Conservation (phyloP, 1,140 invertebrate species). For the Heliothis subflexa region DNA sequence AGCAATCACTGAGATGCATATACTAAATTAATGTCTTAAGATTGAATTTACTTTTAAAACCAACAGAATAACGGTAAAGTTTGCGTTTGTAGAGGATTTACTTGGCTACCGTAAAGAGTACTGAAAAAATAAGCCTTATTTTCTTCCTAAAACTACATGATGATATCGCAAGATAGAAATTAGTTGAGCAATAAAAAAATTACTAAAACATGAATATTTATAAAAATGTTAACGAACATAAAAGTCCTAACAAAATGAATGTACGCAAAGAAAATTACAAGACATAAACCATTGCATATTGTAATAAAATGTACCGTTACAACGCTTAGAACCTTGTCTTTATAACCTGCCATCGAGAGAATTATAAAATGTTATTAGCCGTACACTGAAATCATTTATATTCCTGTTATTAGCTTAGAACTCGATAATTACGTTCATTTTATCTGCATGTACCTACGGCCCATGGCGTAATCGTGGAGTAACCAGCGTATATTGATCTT, state of each 20-base stretch:
- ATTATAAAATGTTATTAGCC: constrained; percentile 12
- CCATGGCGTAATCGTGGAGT: too few relatives aligned
- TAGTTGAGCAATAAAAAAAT: neutral
- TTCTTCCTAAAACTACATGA: too few relatives aligned
- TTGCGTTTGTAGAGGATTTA: too few relatives aligned
- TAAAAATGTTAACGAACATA: neutral
- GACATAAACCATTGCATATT: constrained; percentile 1
- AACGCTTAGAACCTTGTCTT: constrained; percentile 11
- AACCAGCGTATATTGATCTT: too few relatives aligned
- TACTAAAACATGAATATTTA: neutral
- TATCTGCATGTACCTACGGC: neutral
- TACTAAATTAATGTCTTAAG: too few relatives aligned
- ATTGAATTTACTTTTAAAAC: too few relatives aligned
- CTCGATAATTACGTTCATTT: neutral
- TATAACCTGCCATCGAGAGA: neutral
- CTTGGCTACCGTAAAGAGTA: too few relatives aligned
- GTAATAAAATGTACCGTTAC: constrained; percentile 3
- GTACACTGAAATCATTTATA: constrained; percentile 2
- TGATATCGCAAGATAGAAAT: too few relatives aligned
- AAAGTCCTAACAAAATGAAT: neutral
- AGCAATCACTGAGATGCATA: too few relatives aligned
- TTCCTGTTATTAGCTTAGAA: constrained; percentile 11
- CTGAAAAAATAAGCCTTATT: too few relatives aligned
- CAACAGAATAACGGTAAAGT: too few relatives aligned
- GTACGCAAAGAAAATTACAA: neutral